Evolutionary conservation across 2,888 invertebrate genomes (phyloP).

Genomic region (Caenorhabditis sp.): DNA sequence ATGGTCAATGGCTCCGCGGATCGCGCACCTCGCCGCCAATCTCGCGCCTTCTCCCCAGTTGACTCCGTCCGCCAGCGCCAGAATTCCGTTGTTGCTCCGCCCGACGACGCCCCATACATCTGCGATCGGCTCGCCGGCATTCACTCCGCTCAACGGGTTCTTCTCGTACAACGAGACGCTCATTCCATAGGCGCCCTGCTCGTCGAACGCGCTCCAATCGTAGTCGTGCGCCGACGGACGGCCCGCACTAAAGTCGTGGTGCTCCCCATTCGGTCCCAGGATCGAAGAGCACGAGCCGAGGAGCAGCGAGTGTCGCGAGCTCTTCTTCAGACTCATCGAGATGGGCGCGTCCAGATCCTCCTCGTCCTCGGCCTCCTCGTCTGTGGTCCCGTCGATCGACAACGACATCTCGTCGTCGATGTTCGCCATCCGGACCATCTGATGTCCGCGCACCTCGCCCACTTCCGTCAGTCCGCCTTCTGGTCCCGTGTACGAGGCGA

Average conservation of each 20-base stretch:
- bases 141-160: constrained; percentile 86
- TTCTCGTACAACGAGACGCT: constrained; percentile 89
- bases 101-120: constrained; percentile 88
- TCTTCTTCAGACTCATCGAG: constrained; percentile 50
- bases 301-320: constrained; percentile 48
- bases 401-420: constrained; percentile 77
- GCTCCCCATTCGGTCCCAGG: constrained; percentile 63
- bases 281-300: constrained; percentile 69
- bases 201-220: constrained; percentile 82
- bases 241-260: constrained; percentile 27
- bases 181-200: constrained; percentile 84
- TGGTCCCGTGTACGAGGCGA: constrained; percentile 88
- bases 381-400: constrained; percentile 68
- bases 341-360: constrained; percentile 61
- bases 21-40: constrained; percentile 83
- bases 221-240: constrained; percentile 59
- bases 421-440: constrained; percentile 76
- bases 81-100: constrained; percentile 85
- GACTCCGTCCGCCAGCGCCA: constrained; percentile 90
- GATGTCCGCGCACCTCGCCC: constrained; percentile 69
- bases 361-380: constrained; percentile 68
- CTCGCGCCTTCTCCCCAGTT: constrained; percentile 91
- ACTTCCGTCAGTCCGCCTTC: constrained; percentile 86
- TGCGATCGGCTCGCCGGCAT: constrained; percentile 86
- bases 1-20: constrained; percentile 89